These are phyloP conservation scores for Zaprionus capensis DNA, from an alignment of 1,140 invertebrate genomes.

Conservation along the genomic window DNA sequence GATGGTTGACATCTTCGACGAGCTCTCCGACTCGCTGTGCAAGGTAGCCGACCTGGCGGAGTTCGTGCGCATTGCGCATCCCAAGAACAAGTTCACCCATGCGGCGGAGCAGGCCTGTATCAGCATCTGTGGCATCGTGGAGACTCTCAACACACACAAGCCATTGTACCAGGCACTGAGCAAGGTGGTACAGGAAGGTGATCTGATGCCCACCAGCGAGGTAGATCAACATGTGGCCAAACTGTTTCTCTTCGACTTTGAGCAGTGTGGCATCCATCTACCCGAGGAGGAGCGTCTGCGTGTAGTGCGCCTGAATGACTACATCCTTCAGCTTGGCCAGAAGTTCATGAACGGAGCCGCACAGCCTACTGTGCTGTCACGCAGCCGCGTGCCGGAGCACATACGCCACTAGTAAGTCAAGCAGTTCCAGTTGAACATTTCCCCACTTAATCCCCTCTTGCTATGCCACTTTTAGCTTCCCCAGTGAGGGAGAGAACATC, in stretches of 20 bases:
- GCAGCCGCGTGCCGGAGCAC: slow-evolving; percentile 88
- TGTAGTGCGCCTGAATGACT: slow-evolving; percentile 94
- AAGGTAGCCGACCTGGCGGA: slow-evolving; percentile 98
- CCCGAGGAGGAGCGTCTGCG: slow-evolving; percentile 89
- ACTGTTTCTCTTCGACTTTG: slow-evolving; percentile 98
- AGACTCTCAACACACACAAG: slow-evolving; percentile 96
- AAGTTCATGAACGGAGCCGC: slow-evolving; percentile 92
- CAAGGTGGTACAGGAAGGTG: slow-evolving; percentile 89
- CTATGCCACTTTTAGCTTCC: slow-evolving; percentile 87
- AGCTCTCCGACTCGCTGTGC: slow-evolving; percentile 96
- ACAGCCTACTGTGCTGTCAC: slow-evolving; percentile 87
- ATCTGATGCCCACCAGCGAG: slow-evolving; percentile 88
- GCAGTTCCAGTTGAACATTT: not conserved
- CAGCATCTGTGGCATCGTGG: slow-evolving; percentile 94
- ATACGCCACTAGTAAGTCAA: slow-evolving; percentile 90
- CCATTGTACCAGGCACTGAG: slow-evolving; percentile 91
- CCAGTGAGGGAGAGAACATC: slow-evolving; percentile 89
- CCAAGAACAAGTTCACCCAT: slow-evolving; percentile 88
- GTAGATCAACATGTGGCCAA: slow-evolving; percentile 94
- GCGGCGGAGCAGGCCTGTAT: slow-evolving; percentile 95
- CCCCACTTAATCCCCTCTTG: slow-evolving; percentile 77
- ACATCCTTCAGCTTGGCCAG: slow-evolving; percentile 92
- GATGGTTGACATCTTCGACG: slow-evolving; percentile 95
- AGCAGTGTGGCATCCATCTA: slow-evolving; percentile 98
- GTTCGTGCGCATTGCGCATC: slow-evolving; percentile 96